Evolutionary conservation across 1,140 invertebrate species (phyloP).

Genomic region (Magallana angulata): DNA sequence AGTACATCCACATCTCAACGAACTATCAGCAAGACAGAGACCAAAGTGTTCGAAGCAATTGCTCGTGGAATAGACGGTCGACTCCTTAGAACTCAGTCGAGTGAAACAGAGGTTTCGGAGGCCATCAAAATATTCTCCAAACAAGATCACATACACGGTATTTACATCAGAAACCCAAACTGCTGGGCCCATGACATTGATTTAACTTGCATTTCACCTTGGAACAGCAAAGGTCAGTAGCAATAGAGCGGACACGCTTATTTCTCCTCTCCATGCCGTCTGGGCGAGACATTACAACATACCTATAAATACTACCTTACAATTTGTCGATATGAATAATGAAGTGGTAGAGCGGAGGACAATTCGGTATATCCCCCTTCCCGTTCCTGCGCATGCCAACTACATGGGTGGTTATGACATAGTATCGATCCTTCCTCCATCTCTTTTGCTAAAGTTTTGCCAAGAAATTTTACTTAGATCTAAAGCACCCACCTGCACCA

Average conservation of each 20-base stretch:
- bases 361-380: conserved; percentile 46
- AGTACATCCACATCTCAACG: background rate
- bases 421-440: conserved; percentile 67
- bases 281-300: conserved; percentile 71
- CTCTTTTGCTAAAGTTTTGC: conserved; percentile 64
- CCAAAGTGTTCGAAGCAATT: background rate
- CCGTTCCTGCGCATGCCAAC: conserved; percentile 31
- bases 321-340: conserved; percentile 65
- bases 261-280: conserved; percentile 66
- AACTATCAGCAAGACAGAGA: background rate
- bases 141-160: conserved; percentile 65
- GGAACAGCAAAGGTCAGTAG: conserved; percentile 65
- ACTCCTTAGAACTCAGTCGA: background rate
- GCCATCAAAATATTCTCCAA: conserved; percentile 64
- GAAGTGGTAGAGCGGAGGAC: conserved; percentile 64
- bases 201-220: conserved; percentile 69
- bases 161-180: conserved; percentile 60
- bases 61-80: background rate
- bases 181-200: conserved; percentile 69
- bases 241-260: conserved; percentile 63
- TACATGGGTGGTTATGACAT: conserved; percentile 64
- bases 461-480: conserved; percentile 57
- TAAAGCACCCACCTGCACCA: background rate
- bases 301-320: conserved; percentile 57
- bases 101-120: conserved; percentile 39